Percentiles rank a stretch among this genome's conserved stretches.
Conservation (phyloP, 2,888 invertebrate genomes). For the Agrochola macilenta region DNA sequence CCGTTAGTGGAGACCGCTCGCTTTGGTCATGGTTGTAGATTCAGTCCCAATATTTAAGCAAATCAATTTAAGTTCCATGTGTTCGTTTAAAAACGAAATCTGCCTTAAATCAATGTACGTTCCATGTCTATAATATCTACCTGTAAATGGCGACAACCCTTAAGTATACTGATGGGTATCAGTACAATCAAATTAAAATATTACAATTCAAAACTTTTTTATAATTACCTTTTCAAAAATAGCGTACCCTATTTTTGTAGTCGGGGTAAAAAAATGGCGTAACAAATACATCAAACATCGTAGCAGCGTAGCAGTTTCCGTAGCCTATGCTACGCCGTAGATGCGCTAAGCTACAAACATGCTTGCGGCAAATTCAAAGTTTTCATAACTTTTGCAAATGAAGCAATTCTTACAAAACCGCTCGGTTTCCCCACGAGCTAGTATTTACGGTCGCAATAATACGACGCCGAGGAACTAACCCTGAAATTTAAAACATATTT, state of each 20-base stretch:
- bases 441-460: slow-evolving; percentile 52
- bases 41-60: slow-evolving; percentile 13
- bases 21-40: slow-evolving; percentile 9
- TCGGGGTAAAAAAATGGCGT: background rate
- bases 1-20: background rate
- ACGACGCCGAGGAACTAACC: slow-evolving; percentile 34
- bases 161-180: background rate
- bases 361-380: slow-evolving; percentile 2
- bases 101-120: background rate
- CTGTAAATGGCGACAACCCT: background rate
- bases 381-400: slow-evolving; percentile 47
- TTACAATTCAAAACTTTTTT: background rate
- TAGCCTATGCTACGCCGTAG: slow-evolving; percentile 55
- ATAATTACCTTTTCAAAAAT: background rate
- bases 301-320: slow-evolving; percentile 25
- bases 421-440: slow-evolving; percentile 20
- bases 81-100: background rate
- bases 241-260: background rate
- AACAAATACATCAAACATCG: background rate
- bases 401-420: slow-evolving; percentile 46
- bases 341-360: slow-evolving; percentile 9
- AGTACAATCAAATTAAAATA: background rate
- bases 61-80: background rate
- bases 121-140: background rate
- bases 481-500: slow-evolving; percentile 52